These are phyloP conservation scores for Drosophila histrio DNA, from an alignment of 2,888 invertebrate genomes.

Conservation along the genomic window DNA sequence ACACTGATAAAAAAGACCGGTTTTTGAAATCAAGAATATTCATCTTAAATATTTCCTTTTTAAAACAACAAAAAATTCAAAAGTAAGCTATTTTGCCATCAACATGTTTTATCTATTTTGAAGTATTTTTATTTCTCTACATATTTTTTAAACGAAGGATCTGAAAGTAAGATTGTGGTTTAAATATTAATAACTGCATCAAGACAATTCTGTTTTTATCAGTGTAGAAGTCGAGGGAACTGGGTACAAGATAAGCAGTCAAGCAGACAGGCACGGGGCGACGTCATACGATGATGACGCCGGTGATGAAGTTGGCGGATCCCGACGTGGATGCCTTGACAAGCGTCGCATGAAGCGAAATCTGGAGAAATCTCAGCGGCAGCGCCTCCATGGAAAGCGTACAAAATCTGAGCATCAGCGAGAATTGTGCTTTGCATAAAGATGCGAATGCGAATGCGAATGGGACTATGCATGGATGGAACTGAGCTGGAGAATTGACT, in stretches of 20 bases:
- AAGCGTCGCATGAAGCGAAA: slow-evolving; percentile 30
- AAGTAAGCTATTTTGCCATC: too few relatives aligned
- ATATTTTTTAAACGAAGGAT: too few relatives aligned
- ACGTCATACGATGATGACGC: slow-evolving; percentile 22
- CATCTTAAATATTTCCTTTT: too few relatives aligned
- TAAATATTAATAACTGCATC: too few relatives aligned
- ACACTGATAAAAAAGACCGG: neutral
- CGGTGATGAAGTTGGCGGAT: slow-evolving; percentile 47
- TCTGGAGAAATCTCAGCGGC: slow-evolving; percentile 34
- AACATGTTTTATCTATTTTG: too few relatives aligned
- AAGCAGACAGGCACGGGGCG: slow-evolving; percentile 34
- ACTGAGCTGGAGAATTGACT: neutral
- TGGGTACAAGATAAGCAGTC: slow-evolving; percentile 1
- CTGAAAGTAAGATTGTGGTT: too few relatives aligned
- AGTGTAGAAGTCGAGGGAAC: neutral
- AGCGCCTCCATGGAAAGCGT: slow-evolving; percentile 21
- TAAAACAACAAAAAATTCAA: too few relatives aligned
- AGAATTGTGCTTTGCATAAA: slow-evolving; percentile 49
- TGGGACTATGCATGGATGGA: neutral
- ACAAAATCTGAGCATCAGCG: slow-evolving; percentile 40
- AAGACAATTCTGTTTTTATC: too few relatives aligned
- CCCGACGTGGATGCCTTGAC: slow-evolving; percentile 25
- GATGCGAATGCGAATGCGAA: neutral
- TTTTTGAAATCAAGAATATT: too few relatives aligned
- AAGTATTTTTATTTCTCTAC: too few relatives aligned